Conservation (phyloP, 1,140 invertebrate genomes). For the Ooceraea biroi region DNA sequence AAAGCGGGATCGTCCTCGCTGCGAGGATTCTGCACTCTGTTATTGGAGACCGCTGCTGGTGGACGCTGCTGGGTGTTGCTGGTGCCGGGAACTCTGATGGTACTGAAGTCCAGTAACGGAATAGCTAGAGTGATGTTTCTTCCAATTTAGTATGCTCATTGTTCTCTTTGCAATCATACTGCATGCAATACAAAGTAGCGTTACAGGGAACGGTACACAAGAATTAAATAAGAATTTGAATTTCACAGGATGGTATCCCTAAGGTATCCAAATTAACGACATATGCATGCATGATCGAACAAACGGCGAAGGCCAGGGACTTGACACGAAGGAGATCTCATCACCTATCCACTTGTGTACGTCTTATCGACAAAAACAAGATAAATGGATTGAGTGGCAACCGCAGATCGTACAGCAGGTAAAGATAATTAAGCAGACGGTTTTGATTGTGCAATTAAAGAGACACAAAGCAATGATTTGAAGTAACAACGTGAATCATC, state of each 20-base stretch:
- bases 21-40: constrained; percentile 83
- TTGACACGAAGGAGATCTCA: background rate
- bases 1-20: constrained; percentile 94
- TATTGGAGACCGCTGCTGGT: constrained; percentile 64
- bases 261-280: background rate
- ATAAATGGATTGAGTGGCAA: no score
- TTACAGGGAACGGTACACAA: background rate
- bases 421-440: background rate
- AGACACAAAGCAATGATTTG: background rate
- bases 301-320: background rate
- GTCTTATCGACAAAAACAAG: background rate
- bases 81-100: constrained; percentile 91
- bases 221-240: background rate
- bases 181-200: background rate
- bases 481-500: background rate
- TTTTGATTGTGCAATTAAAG: background rate
- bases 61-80: constrained; percentile 72
- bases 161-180: constrained; percentile 1
- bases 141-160: constrained; percentile 71
- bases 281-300: background rate
- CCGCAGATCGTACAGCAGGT: no score
- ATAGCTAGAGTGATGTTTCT: constrained; percentile 81
- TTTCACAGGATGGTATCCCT: background rate
- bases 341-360: background rate
- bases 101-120: constrained; percentile 93